Evolutionary conservation across 2,113 vertebrate species (phyloP).

Genomic region (Sprattus sprattus): DNA sequence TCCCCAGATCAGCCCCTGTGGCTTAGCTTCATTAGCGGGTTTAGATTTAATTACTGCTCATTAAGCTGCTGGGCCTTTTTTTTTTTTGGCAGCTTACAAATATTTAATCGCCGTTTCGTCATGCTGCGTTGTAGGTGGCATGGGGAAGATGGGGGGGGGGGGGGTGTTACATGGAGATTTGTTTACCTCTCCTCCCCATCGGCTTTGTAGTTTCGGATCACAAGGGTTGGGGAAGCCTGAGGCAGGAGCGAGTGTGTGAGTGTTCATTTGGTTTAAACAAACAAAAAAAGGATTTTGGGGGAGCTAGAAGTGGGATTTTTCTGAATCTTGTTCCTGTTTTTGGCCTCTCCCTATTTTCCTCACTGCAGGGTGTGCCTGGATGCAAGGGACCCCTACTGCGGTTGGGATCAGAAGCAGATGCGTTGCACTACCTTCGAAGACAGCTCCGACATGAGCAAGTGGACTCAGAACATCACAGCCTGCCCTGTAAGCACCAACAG

Average conservation of each 20-base stretch:
- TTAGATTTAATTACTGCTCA: conserved; percentile 70
- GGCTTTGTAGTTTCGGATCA: conserved; percentile 6
- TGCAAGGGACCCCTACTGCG: conserved; percentile 94
- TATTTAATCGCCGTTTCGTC: conserved; percentile 61
- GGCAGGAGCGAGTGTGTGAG: background rate
- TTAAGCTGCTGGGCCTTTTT: conserved; percentile 52
- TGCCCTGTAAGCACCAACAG: conserved; percentile 82
- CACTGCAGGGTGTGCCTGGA: conserved; percentile 84
- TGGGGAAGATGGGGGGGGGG: background rate
- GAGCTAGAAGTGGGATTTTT: background rate
- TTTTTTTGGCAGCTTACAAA: conserved; percentile 49
- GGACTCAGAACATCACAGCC: conserved; percentile 93
- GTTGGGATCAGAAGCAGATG: conserved; percentile 92
- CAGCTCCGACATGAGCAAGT: conserved; percentile 97
- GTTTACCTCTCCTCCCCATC: conserved; percentile 13
- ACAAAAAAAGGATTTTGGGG: background rate
- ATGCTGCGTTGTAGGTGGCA: conserved; percentile 19
- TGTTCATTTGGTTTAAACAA: background rate
- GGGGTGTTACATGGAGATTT: conserved; percentile 26
- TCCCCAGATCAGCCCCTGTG: conserved; percentile 47
- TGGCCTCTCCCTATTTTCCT: background rate
- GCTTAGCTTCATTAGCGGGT: conserved; percentile 67
- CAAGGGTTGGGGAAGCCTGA: background rate
- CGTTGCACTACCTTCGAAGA: conserved; percentile 93
- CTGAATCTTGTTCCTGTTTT: background rate